Evolutionary conservation across 2,113 vertebrate species (phyloP).

Genomic region (Amblyornis subalaris): DNA sequence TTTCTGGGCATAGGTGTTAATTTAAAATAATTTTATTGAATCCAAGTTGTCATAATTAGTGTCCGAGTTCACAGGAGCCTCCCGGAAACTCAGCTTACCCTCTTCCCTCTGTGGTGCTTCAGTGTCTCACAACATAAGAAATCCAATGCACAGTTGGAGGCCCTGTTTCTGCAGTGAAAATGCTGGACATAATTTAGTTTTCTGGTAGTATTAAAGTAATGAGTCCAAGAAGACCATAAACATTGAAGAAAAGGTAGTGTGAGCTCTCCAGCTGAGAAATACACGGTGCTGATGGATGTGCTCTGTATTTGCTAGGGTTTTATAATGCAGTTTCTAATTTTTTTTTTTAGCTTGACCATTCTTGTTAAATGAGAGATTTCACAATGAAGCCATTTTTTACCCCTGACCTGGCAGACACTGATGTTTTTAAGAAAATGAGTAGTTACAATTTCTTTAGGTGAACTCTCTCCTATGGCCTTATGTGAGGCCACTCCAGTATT

Average conservation of each 20-base stretch:
- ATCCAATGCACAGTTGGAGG: neutral
- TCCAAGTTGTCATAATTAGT: neutral
- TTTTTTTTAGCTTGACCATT: neutral
- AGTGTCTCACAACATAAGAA: neutral
- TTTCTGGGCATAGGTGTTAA: neutral
- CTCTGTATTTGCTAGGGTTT: neutral
- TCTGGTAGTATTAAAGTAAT: conserved; percentile 42
- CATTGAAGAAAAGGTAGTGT: neutral
- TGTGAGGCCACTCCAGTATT: neutral
- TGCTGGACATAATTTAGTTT: neutral
- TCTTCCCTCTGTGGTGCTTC: neutral
- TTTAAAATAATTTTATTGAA: neutral
- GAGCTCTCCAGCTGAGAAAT: conserved; percentile 5
- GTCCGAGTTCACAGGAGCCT: neutral
- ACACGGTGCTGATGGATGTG: neutral
- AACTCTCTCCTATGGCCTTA: neutral
- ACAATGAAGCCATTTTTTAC: neutral
- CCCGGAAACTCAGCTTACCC: neutral
- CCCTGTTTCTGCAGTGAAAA: neutral
- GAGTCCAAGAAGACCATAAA: conserved; percentile 15
- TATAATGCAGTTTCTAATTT: neutral
- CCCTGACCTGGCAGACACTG: neutral
- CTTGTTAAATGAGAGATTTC: neutral
- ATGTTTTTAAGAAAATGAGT: neutral
- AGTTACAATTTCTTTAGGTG: neutral